phyloP scores from a whole-genome alignment of 2,888 invertebrate species.

The Amiota mariae region DNA sequence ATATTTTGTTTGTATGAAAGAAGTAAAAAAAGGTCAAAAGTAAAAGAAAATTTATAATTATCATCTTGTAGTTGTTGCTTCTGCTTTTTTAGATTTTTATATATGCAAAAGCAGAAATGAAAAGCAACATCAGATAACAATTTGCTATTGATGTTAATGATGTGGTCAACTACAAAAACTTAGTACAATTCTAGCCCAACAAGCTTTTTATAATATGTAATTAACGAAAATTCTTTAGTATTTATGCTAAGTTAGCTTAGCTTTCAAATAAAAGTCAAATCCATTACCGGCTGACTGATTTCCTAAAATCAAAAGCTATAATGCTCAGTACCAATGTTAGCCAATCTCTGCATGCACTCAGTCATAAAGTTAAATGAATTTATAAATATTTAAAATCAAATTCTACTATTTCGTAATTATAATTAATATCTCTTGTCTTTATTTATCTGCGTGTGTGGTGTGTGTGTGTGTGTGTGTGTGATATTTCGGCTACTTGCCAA shows the following conservation, averaged over 20 bases:
- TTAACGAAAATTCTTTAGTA: too few relatives aligned
- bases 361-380: slow-evolving; percentile 17
- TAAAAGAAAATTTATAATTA: not conserved
- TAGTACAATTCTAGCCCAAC: too few relatives aligned
- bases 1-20: not conserved
- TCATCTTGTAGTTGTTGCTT: not conserved
- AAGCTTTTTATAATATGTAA: too few relatives aligned
- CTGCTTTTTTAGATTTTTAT: not conserved
- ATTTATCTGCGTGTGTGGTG: not conserved
- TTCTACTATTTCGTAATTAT: slow-evolving; percentile 10
- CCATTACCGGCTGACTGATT: too few relatives aligned
- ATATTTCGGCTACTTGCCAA: not conserved
- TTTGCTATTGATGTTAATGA: too few relatives aligned
- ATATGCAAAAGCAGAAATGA: not conserved
- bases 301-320: too few relatives aligned
- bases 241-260: too few relatives aligned
- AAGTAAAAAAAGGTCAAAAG: not conserved
- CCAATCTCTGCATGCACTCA: too few relatives aligned
- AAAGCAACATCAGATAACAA: too few relatives aligned
- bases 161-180: too few relatives aligned
- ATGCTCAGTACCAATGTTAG: too few relatives aligned
- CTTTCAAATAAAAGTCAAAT: too few relatives aligned
- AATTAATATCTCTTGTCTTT: not conserved
- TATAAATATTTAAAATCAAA: slow-evolving; percentile 19
- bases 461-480: not conserved